phyloP scores from a whole-genome alignment of 2,113 vertebrate species.

The Argyrosomus japonicus region DNA sequence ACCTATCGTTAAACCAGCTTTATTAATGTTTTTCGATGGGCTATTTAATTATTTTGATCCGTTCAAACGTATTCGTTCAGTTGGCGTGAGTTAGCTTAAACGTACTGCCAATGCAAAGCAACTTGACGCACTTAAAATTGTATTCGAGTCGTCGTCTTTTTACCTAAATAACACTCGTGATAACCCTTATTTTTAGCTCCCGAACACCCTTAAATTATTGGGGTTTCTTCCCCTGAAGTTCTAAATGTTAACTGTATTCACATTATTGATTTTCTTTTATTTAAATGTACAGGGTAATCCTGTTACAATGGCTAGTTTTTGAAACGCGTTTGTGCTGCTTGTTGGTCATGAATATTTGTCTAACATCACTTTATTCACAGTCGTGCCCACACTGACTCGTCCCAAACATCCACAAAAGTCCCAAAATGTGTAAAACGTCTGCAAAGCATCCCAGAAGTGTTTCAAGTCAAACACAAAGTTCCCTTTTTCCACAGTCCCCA shows the following conservation, averaged over 20 bases:
- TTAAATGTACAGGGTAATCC: background rate
- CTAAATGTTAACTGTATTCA: background rate
- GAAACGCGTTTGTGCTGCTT: background rate
- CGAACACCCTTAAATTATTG: fast-evolving
- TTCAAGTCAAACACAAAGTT: slow-evolving; percentile 79
- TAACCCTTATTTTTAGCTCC: background rate
- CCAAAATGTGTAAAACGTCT: slow-evolving; percentile 80
- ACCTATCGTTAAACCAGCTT: fast-evolving
- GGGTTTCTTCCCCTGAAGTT: fast-evolving
- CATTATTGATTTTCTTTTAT: background rate
- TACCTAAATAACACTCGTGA: background rate
- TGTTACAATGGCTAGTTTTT: background rate
- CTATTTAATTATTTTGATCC: background rate
- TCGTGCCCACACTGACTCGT: slow-evolving; percentile 59
- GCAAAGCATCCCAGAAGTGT: slow-evolving; percentile 85
- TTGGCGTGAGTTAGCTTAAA: background rate
- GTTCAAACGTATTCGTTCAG: background rate
- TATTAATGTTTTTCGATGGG: background rate
- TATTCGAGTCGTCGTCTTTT: background rate
- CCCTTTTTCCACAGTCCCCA: slow-evolving; percentile 65
- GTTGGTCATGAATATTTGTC: slow-evolving; percentile 22
- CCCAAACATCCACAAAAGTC: slow-evolving; percentile 71
- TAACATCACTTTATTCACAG: slow-evolving; percentile 67
- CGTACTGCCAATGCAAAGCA: background rate
- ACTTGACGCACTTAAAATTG: slow-evolving; percentile 53